Evolutionary conservation across 2,797 vertebrate species (phyloP), one percentile per base, ranked within the genome.

Genomic region (Lophotriccus pileatus): DNA sequence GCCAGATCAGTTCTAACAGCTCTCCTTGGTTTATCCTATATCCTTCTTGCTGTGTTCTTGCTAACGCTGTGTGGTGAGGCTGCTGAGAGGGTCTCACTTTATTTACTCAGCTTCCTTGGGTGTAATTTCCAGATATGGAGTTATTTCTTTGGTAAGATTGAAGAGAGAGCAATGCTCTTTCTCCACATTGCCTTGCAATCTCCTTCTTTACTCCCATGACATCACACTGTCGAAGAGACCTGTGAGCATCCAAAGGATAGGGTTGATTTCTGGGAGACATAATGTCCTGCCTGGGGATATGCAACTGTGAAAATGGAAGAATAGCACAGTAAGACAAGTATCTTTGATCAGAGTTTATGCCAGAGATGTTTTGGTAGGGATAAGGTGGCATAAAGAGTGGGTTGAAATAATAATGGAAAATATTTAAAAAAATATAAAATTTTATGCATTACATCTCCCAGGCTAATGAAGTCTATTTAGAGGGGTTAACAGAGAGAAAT

Each of bases 21-120:
- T 60, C 27, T 91, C 10, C 6, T 3, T 2, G 0, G 11, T 16
- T 55, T 27, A 62, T 37, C 20, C 50, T 30, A 59, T 39, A 16
- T 2, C 8, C n/a, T 66, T 27, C 23, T 63, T 68, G 3, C 1
- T 9, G 12, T 0, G 0, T 36, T 74, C 47, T 28, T 62, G 43
- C 28, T 84, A 47, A 62, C 39, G n/a, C 14, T 59, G 37, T n/a
- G 6, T 1, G 1, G 14, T 19, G n/a, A 63, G 19, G 21, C 22
- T 84, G 47, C 46, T 23, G 7, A 43, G 19, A 56, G 28, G 46
- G 0, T 32, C 30, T 76, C 0, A 0, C 41, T 15, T 79, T 68
- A 23, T 64, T 44, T 82, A 32, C 44, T 73, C 12, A 23, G 7
- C 19, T 74, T 84, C 24, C 27, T 67, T 49, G 6, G 4, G 9